Evolutionary conservation across 2,113 vertebrate genomes (phyloP).

Genomic region (Tragulus kanchil): DNA sequence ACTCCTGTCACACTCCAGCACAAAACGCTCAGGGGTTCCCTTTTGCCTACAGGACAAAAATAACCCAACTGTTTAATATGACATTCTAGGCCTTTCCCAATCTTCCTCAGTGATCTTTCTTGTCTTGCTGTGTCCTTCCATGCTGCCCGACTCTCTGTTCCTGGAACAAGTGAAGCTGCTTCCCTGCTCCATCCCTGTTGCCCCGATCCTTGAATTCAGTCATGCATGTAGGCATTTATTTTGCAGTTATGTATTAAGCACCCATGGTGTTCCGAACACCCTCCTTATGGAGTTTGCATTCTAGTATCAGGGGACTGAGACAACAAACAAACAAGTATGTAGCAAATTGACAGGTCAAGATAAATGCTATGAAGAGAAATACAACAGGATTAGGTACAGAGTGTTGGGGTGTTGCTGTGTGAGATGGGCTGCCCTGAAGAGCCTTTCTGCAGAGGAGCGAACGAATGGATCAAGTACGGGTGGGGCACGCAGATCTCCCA

Average conservation of each 20-base stretch:
- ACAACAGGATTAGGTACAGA: fast-evolving
- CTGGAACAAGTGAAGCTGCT: not conserved
- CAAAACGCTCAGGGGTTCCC: not conserved
- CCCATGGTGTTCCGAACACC: not conserved
- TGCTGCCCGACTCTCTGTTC: not conserved
- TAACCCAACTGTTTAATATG: not conserved
- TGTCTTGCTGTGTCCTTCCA: not conserved
- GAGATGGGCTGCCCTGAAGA: not conserved
- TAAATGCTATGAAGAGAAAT: not conserved
- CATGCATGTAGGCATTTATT: not conserved
- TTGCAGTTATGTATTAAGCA: not conserved
- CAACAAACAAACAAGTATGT: not conserved
- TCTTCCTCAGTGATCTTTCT: not conserved
- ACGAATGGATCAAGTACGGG: not conserved
- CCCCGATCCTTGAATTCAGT: not conserved
- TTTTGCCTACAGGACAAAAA: not conserved
- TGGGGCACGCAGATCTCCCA: no score
- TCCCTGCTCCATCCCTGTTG: not conserved
- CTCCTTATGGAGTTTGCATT: not conserved
- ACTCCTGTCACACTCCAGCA: not conserved
- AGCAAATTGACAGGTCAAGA: not conserved
- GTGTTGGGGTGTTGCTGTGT: no score
- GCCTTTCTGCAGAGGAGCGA: not conserved
- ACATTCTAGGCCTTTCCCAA: not conserved
- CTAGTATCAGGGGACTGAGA: not conserved